A percentile compares a stretch with the other conserved stretches of the same genome.
Conservation (phyloP, 2,888 invertebrate genomes). For the Anthrax anthrax region DNA sequence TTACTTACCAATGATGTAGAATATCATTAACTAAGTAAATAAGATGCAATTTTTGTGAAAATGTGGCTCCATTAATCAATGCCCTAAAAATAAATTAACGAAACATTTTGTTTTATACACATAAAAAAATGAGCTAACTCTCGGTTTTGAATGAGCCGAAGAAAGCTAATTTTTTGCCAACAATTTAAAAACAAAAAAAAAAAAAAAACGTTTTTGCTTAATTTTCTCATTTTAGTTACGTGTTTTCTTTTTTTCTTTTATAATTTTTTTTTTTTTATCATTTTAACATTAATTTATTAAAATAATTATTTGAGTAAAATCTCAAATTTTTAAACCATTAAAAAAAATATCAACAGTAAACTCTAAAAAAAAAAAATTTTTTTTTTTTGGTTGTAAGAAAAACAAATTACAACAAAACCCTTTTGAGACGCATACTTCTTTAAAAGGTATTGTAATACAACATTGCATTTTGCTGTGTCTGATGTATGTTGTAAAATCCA, state of each 20-base stretch:
- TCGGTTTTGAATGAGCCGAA: background rate
- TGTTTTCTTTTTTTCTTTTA: too few relatives aligned
- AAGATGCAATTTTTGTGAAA: slow-evolving; percentile 89
- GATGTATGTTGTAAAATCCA: slow-evolving; percentile 93
- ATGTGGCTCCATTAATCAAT: slow-evolving; percentile 51
- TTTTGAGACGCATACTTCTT: slow-evolving; percentile 52
- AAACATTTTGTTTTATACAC: slow-evolving; percentile 25
- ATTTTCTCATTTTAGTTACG: background rate
- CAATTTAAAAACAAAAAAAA: too few relatives aligned
- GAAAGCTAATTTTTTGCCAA: background rate
- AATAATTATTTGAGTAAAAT: too few relatives aligned
- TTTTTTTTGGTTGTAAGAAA: background rate
- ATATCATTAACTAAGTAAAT: slow-evolving; percentile 98
- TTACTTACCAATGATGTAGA: slow-evolving; percentile 86
- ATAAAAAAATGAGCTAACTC: background rate
- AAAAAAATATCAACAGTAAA: too few relatives aligned
- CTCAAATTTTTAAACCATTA: background rate
- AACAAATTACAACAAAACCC: slow-evolving; percentile 12
- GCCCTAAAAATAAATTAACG: slow-evolving; percentile 39
- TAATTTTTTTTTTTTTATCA: too few relatives aligned
- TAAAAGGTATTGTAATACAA: slow-evolving; percentile 79
- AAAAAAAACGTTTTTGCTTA: background rate
- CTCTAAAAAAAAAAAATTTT: background rate
- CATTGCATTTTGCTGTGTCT: slow-evolving; percentile 66
- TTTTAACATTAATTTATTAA: too few relatives aligned